Percentiles rank a stretch among this genome's conserved stretches.
phyloP scores from a whole-genome alignment of 2,888 invertebrate species.

The Apeira syringaria region DNA sequence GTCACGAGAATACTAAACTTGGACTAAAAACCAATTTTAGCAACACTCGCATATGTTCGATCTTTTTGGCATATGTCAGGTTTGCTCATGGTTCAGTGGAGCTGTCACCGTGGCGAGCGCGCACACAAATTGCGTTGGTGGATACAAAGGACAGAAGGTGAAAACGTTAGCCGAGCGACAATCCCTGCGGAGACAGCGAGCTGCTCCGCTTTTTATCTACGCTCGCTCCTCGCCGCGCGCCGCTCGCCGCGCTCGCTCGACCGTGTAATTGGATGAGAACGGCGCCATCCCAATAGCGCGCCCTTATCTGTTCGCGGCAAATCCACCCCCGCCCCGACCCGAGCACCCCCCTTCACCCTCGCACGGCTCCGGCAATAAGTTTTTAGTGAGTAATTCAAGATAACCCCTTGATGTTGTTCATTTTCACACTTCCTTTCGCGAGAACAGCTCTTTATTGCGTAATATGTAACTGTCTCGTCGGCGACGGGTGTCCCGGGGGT shows the following conservation, averaged over 20 bases:
- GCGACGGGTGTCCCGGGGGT: constrained; percentile 77
- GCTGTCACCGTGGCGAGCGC: constrained; percentile 42
- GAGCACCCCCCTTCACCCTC: constrained; percentile 47
- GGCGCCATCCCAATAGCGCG: constrained; percentile 82
- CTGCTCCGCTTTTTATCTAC: constrained; percentile 76
- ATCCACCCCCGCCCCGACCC: constrained; percentile 59
- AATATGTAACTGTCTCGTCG: constrained; percentile 81
- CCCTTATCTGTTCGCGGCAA: constrained; percentile 83
- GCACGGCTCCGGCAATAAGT: constrained; percentile 72
- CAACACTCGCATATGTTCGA: constrained; percentile 16
- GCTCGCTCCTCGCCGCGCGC: constrained; percentile 57
- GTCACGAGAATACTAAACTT: no score
- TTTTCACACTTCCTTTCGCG: constrained; percentile 84
- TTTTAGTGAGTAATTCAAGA: constrained; percentile 84
- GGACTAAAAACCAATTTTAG: constrained; percentile 16
- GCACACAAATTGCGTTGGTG: constrained; percentile 49
- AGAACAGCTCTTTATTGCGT: constrained; percentile 84
- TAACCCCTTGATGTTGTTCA: constrained; percentile 84
- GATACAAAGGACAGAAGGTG: constrained; percentile 64
- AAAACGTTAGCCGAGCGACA: constrained; percentile 77
- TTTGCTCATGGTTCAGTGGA: constrained; percentile 11
- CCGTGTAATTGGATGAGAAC: constrained; percentile 84
- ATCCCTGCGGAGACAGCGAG: constrained; percentile 78
- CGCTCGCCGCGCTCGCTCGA: constrained; percentile 74
- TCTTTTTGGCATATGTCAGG: no score